Evolutionary conservation across 2,888 invertebrate genomes (phyloP), one percentile per base, ranked within the genome.

Genomic region (Rosalia funebris): DNA sequence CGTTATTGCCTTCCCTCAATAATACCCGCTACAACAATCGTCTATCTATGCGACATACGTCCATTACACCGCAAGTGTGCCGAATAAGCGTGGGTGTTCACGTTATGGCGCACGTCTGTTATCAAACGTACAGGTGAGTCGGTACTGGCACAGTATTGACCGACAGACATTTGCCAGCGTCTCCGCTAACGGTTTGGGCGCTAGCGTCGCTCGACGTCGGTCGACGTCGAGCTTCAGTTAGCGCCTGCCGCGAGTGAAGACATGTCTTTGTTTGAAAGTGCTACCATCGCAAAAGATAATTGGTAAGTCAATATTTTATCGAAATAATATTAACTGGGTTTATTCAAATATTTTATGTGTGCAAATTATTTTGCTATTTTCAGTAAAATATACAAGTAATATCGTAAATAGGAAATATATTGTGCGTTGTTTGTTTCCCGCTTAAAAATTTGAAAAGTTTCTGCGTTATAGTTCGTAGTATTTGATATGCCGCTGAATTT

Each of bases 201-300:
- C 79, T 77, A 75, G 73, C 76, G 77, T 79, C 81, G 80, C 77
- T 71, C 73, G 75, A 73, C 78, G 79, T 72, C 73, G 67, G 62
- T 69, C 69, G 74, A 72, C 79, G 78, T 76, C 77, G 73, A 74
- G 76, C 78, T 76, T 76, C 77, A 81, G 81, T 81, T 74, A 77
- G 78, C 79, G 78, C 76, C 77, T 69, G 73, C 72, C 77, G 79
- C 73, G 78, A 74, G 79, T 75, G 78, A 75, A 73, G 79, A 75
- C 75, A 80, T 80, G 80, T 76, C 79, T 78, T 78, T 79, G 75
- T 76, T 74, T 71, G 68, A 72, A 69, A 74, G 75, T 78, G 76
- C 75, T 72, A 64, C 73, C 67, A 62, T 69, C 69, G 74, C 77
- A 75, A 73, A 72, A 73, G 68, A 72, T 72, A 77, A 79, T 78